These are phyloP conservation scores for Oceanites oceanicus DNA, from an alignment of 2,113 vertebrate genomes.

Conservation along the genomic window DNA sequence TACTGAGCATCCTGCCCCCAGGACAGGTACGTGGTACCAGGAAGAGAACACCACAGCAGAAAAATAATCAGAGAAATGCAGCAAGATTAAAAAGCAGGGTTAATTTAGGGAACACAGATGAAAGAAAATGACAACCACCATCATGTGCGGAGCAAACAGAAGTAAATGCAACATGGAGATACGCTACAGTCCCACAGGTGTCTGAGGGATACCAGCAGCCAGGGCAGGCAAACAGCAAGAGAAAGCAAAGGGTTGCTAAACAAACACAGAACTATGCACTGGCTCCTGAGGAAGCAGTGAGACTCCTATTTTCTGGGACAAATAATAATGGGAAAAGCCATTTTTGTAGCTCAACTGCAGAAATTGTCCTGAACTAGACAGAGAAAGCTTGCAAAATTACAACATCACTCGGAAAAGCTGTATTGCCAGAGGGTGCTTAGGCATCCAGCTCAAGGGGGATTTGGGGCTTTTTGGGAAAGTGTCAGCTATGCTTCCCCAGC, in stretches of 20 bases:
- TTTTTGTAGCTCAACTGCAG: neutral
- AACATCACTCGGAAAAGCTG: neutral
- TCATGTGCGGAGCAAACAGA: neutral
- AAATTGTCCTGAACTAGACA: neutral
- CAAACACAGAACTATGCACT: rapidly evolving
- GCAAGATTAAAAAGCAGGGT: neutral
- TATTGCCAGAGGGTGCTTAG: neutral
- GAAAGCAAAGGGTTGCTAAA: neutral
- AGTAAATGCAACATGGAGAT: neutral
- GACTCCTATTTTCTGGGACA: neutral
- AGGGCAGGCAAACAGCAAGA: neutral
- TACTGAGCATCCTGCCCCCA: neutral
- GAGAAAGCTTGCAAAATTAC: neutral
- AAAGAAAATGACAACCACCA: neutral
- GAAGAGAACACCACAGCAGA: neutral
- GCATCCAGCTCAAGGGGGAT: neutral
- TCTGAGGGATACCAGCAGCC: neutral
- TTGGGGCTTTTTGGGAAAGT: neutral
- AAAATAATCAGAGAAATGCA: neutral
- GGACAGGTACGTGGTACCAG: neutral
- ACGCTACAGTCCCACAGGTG: neutral
- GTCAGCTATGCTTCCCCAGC: no score
- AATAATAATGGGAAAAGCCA: neutral
- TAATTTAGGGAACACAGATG: neutral
- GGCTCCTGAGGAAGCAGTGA: neutral